Percentiles rank a stretch among this genome's conserved stretches.
Conservation (phyloP, 2,797 vertebrate genomes). For the Leptoclinus maculatus region DNA sequence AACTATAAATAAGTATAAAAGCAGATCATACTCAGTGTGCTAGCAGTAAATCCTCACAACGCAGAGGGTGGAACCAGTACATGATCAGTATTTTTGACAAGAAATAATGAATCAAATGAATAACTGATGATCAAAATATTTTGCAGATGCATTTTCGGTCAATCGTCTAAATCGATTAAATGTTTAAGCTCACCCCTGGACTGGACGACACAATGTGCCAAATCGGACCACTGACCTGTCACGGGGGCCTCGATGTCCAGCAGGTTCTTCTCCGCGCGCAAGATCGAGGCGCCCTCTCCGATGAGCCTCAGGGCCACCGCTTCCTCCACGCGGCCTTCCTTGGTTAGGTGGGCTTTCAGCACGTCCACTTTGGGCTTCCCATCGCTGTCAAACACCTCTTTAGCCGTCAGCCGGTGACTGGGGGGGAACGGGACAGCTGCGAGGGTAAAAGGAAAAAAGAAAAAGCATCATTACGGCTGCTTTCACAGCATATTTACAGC, state of each 20-base stretch:
- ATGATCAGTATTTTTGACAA: not conserved
- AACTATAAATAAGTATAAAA: not conserved
- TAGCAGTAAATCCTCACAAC: not conserved
- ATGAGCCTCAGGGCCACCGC: constrained; percentile 95
- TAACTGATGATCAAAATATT: not conserved
- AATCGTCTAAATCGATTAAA: not conserved
- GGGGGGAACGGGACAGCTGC: constrained; percentile 98
- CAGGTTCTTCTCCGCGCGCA: constrained; percentile 95
- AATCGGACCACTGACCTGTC: constrained; percentile 85
- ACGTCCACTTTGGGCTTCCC: constrained; percentile 98
- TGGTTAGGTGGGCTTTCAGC: constrained; percentile 98
- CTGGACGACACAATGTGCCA: not conserved
- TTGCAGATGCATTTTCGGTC: not conserved
- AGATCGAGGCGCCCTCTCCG: constrained; percentile 93
- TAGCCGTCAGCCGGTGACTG: constrained; percentile 95
- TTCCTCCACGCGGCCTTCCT: constrained; percentile 98
- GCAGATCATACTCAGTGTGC: not conserved
- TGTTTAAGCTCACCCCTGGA: not conserved
- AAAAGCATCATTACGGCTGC: constrained; percentile 14
- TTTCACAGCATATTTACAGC: constrained; percentile 37
- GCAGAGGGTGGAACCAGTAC: not conserved
- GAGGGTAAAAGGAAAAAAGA: constrained; percentile 12
- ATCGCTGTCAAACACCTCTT: constrained; percentile 98
- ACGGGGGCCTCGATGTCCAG: constrained; percentile 98
- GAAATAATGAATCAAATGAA: not conserved